A percentile compares a stretch with the other conserved stretches of the same genome.
phyloP scores from a whole-genome alignment of 2,797 vertebrate genomes.

The Denticeps clupeoides region DNA sequence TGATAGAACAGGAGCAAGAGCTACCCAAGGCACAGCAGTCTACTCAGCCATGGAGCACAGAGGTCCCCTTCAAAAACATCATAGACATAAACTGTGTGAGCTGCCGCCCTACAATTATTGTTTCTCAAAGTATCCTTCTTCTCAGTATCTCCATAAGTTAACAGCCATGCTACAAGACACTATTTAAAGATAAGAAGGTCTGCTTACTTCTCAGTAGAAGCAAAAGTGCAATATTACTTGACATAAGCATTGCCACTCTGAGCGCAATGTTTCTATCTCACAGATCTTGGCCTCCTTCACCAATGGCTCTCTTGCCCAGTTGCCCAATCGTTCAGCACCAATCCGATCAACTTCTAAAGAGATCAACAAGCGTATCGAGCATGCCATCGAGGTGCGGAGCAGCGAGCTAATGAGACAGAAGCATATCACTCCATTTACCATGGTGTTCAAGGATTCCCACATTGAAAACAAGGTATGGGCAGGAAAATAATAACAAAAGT shows the following conservation, averaged over 20 bases:
- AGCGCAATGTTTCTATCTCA: neutral
- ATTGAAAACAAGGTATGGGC: slow-evolving; percentile 57
- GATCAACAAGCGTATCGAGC: slow-evolving; percentile 61
- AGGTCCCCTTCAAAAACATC: slow-evolving; percentile 71
- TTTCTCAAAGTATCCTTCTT: too few species aligned
- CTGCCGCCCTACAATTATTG: neutral
- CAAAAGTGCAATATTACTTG: too few species aligned
- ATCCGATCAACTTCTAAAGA: slow-evolving; percentile 45
- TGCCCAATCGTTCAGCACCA: slow-evolving; percentile 29
- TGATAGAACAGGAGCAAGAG: slow-evolving; percentile 39
- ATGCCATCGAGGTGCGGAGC: slow-evolving; percentile 59
- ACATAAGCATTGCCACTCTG: too few species aligned
- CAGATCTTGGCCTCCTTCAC: slow-evolving; percentile 64
- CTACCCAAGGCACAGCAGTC: slow-evolving; percentile 52
- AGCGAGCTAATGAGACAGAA: slow-evolving; percentile 58
- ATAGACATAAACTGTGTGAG: slow-evolving; percentile 86
- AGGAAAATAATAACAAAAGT: neutral
- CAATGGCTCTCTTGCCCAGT: slow-evolving; percentile 40
- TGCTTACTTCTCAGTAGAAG: too few species aligned
- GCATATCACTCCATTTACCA: slow-evolving; percentile 52
- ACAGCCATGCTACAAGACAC: too few species aligned
- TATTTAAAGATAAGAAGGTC: too few species aligned
- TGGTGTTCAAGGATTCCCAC: slow-evolving; percentile 60
- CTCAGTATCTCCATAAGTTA: too few species aligned
- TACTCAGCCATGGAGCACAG: slow-evolving; percentile 64